These are phyloP conservation scores for Conops quadrifasciatus DNA, from an alignment of 2,888 invertebrate genomes.

Conservation along the genomic window DNA sequence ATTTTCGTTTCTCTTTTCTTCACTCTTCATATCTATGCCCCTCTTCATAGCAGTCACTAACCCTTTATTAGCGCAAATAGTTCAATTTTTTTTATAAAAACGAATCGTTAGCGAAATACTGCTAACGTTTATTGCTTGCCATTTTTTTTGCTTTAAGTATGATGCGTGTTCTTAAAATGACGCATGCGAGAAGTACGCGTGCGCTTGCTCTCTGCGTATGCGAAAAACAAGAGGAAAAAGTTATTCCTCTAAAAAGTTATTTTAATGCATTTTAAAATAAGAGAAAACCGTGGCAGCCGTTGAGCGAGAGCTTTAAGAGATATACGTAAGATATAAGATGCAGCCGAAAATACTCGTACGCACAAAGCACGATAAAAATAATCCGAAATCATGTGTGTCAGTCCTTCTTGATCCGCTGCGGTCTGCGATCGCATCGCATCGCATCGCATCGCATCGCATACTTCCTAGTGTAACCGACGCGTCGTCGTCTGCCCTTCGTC, in stretches of 20 bases:
- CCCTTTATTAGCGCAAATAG: no score
- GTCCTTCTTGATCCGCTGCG: constrained; percentile 10
- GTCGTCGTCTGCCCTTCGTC: background rate
- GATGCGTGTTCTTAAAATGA: background rate
- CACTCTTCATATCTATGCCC: no score
- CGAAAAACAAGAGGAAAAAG: background rate
- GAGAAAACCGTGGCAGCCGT: constrained; percentile 22
- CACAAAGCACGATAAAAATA: constrained; percentile 15
- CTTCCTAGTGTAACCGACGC: background rate
- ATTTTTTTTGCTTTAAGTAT: no score
- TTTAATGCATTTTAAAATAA: constrained; percentile 24
- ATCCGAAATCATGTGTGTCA: constrained; percentile 24
- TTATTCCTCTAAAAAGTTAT: background rate
- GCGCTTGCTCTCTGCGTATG: background rate
- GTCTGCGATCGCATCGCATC: no score
- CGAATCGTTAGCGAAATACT: no score
- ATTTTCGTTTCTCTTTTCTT: no score
- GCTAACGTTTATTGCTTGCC: no score
- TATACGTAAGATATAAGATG: background rate
- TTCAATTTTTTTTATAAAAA: no score
- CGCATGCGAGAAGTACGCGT: background rate
- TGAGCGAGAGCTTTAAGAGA: background rate
- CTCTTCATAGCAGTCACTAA: no score
- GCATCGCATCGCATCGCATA: background rate
- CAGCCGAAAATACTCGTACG: no score